Base-by-base conservation (phyloP, 37 sponge, comb jelly and placozoan genomes). In the Lycopodina hypogea region DNA sequence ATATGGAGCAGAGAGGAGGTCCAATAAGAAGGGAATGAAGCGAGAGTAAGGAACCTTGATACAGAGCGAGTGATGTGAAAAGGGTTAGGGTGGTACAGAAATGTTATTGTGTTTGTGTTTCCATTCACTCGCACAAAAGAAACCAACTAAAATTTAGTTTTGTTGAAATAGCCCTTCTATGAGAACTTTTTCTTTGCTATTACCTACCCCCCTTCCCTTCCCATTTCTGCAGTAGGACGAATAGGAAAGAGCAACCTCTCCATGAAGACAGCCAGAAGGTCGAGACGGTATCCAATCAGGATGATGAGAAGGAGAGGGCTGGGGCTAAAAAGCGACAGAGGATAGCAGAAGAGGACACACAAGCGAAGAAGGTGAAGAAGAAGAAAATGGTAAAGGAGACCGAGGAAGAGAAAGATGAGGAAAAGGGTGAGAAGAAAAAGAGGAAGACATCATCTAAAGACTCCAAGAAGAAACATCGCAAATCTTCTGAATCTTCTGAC, bases 291-390 rank as follows among this genome's bases (percentile, higher is more conserved):
- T 38, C 42, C 11, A 38, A 53, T 29, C n/a, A 1, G 33, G n/a
- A 26, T 33, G 6, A 18, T 1, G 56, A 35, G 74, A 51, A 29
- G 56, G 74, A 73, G 48, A 26, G 17, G n/a, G 35, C 45, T 19
- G 45, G n/a, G 9, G 48, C 39, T 12, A 70, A 23, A 4, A 42
- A 42, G 42, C 1, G 48, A 41, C 71, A 41, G n/a, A 42, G 37
- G 23, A 2, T 1, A 14, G 17, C 71, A 23, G 26, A 23, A 6
- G 42, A 30, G 22, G 74, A 7, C 28, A 14, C n/a, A 2, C 14
- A 56, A 24, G 2, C 74, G 19, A 78, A 66, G 67, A 78, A 65
- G 67, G 37, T 32, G 1, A 45, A 48, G 55, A 66, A 40, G 8
- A 78, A 78, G 67, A 64, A 66, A 50, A 45, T 8, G 35, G 65